Conservation (phyloP, 2,113 vertebrate genomes). For the Propithecus coquereli region DNA sequence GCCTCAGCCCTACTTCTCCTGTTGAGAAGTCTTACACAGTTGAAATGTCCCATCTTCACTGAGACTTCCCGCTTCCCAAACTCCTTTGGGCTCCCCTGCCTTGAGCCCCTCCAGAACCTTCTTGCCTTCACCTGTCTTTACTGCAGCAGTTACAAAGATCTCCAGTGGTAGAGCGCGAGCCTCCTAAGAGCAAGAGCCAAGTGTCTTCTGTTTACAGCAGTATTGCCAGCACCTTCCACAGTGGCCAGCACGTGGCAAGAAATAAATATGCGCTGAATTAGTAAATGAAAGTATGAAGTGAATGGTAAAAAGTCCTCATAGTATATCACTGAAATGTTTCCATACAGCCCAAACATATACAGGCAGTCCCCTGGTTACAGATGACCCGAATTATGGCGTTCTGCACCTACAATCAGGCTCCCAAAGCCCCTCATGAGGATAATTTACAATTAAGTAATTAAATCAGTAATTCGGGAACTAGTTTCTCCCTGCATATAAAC, state of each 20-base stretch:
- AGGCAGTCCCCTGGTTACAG: too few species aligned
- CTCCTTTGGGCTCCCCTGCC: neutral
- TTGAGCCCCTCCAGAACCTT: neutral
- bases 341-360: rapidly evolving
- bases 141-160: rapidly evolving
- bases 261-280: neutral
- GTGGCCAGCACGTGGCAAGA: rapidly evolving
- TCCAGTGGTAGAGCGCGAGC: rapidly evolving
- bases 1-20: neutral
- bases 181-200: rapidly evolving
- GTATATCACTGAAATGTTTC: rapidly evolving
- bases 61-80: too few species aligned
- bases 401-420: too few species aligned
- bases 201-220: too few species aligned
- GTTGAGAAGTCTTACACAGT: neutral
- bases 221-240: too few species aligned
- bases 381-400: too few species aligned
- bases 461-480: too few species aligned
- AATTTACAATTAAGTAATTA: too few species aligned
- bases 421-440: too few species aligned
- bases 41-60: neutral
- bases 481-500: too few species aligned
- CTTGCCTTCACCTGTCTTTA: neutral
- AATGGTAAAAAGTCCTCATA: neutral
- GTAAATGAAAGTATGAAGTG: too few species aligned